Evolutionary conservation across 2,888 invertebrate genomes (phyloP).

Genomic region (Troilus luridus): DNA sequence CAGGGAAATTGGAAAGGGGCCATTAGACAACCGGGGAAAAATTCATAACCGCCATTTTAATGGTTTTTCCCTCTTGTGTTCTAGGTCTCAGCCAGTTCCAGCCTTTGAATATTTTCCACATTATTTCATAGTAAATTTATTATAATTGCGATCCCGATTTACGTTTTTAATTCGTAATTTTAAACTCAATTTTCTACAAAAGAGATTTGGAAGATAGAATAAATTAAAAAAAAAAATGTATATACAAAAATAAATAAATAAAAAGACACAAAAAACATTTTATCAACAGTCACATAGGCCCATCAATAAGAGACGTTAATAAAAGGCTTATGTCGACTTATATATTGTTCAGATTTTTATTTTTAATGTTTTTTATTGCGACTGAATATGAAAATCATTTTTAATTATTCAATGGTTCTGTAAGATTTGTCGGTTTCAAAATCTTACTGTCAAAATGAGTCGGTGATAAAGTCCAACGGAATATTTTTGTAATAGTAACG

Average conservation of each 20-base stretch:
- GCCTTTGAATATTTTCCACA: slow-evolving; percentile 24
- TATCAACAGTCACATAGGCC: no score
- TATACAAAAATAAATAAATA: no score
- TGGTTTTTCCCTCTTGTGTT: slow-evolving; percentile 23
- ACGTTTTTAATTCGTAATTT: background rate
- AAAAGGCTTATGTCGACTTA: background rate
- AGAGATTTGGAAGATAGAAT: background rate
- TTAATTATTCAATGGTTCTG: no score
- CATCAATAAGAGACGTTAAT: no score
- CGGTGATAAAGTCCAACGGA: no score
- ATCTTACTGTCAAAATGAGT: no score
- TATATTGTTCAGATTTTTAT: background rate
- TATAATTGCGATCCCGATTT: background rate
- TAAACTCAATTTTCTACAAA: background rate
- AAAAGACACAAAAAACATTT: no score
- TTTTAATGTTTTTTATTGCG: background rate
- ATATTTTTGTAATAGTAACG: no score
- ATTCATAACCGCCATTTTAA: slow-evolving; percentile 49
- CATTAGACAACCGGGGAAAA: slow-evolving; percentile 16
- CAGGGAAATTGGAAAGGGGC: slow-evolving; percentile 41
- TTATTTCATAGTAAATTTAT: slow-evolving; percentile 25
- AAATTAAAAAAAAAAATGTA: no score
- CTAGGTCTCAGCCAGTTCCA: background rate
- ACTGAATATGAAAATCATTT: no score
- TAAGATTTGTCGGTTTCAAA: no score